Evolutionary conservation across 2,113 vertebrate genomes (phyloP).

Genomic region (Phasianus colchicus): DNA sequence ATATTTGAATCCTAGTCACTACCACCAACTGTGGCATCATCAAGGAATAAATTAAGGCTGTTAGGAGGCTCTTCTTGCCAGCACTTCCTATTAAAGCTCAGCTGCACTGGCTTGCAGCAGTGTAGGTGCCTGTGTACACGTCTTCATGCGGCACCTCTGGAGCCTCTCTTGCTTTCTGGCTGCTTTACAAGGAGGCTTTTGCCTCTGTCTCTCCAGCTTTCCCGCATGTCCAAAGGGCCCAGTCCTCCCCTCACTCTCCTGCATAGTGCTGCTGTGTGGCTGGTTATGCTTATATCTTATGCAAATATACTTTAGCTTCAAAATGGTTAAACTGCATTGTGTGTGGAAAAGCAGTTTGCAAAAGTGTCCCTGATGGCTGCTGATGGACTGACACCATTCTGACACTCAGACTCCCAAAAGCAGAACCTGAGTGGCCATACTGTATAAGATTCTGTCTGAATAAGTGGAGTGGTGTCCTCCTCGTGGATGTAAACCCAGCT

Average conservation of each 20-base stretch:
- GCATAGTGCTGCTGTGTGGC: background rate
- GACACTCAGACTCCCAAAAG: too few relatives aligned
- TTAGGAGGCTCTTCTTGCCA: constrained; percentile 18
- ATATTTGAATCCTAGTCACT: constrained; percentile 59
- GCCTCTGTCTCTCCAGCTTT: background rate
- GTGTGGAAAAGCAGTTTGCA: background rate
- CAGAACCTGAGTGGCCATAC: too few relatives aligned
- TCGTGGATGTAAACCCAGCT: background rate
- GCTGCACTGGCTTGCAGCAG: background rate
- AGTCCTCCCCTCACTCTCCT: background rate
- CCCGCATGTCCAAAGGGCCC: accelerated
- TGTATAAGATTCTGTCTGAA: too few relatives aligned
- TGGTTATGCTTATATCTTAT: background rate
- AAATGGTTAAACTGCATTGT: background rate
- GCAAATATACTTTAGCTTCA: background rate
- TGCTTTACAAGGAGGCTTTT: background rate
- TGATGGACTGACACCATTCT: too few relatives aligned
- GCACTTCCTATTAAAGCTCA: background rate
- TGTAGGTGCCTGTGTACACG: background rate
- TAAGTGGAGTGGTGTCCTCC: background rate
- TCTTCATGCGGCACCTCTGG: background rate
- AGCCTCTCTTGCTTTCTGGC: background rate
- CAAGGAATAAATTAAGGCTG: constrained; percentile 51
- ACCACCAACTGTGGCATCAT: constrained; percentile 57
- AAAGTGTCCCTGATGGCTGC: background rate